phyloP scores from a whole-genome alignment of 2,888 invertebrate genomes.

The Stramonita haemastoma region DNA sequence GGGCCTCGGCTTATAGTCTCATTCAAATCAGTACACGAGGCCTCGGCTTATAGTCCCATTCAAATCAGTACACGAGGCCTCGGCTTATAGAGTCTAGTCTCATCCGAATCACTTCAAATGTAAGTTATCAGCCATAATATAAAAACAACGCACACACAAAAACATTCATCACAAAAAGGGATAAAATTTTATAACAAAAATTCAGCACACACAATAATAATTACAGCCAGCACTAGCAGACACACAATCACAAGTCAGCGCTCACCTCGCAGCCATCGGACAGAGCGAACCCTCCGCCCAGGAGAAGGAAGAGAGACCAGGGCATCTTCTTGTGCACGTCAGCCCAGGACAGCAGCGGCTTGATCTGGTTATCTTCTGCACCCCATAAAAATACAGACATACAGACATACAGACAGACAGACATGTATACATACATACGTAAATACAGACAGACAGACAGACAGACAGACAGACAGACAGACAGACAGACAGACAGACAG shows the following conservation, averaged over 20 bases:
- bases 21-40: too few species aligned
- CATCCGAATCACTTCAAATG: too few species aligned
- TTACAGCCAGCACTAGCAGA: not conserved
- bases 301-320: constrained; percentile 91
- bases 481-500: not conserved
- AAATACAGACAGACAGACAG: not conserved
- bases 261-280: constrained; percentile 87
- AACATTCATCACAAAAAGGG: too few species aligned
- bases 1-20: too few species aligned
- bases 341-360: constrained; percentile 88
- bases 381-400: not conserved
- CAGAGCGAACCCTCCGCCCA: constrained; percentile 91
- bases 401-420: not conserved
- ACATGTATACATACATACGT: not conserved
- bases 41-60: too few species aligned
- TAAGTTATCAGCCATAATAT: too few species aligned
- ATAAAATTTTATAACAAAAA: too few species aligned
- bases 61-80: too few species aligned
- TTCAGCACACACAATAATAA: not conserved
- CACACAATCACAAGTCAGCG: not conserved
- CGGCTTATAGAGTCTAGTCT: too few species aligned
- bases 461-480: not conserved
- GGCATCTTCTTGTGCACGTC: constrained; percentile 90
- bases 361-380: constrained; percentile 4
- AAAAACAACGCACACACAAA: too few species aligned